These are phyloP conservation scores for Acromyrmex heyeri DNA, from an alignment of 1,140 invertebrate species.

Conservation along the genomic window DNA sequence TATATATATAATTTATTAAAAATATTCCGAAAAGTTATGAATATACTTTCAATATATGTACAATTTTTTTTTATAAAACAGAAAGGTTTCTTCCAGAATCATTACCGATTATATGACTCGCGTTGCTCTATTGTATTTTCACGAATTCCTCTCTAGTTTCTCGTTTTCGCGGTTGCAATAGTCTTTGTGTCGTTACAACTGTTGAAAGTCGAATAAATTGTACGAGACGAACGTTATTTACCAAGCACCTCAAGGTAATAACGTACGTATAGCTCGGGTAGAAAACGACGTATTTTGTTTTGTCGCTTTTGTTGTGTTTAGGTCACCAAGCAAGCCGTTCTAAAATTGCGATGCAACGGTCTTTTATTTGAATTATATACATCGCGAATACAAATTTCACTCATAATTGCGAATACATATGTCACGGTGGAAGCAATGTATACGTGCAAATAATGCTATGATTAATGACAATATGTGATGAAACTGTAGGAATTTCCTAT, in stretches of 20 bases:
- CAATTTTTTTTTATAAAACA: not conserved
- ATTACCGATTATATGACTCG: not conserved
- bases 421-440: not conserved
- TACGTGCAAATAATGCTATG: not conserved
- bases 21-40: not conserved
- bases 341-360: not conserved
- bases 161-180: not conserved
- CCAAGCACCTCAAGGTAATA: not conserved
- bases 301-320: not conserved
- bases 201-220: slow-evolving; percentile 32
- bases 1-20: too few species aligned
- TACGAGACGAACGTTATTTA: not conserved
- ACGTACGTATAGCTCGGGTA: not conserved
- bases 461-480: not conserved
- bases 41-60: not conserved
- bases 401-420: not conserved
- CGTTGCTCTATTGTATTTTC: not conserved
- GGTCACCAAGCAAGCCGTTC: not conserved
- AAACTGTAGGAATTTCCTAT: not conserved
- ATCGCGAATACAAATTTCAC: not conserved
- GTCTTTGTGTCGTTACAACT: not conserved
- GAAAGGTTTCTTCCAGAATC: not conserved
- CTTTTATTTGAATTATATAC: not conserved
- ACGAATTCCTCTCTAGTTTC: not conserved
- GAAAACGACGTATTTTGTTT: not conserved